Percentiles rank a stretch among this genome's conserved stretches.
Conservation (phyloP, 1,140 invertebrate genomes). For the Trachymyrmex septentrionalis region DNA sequence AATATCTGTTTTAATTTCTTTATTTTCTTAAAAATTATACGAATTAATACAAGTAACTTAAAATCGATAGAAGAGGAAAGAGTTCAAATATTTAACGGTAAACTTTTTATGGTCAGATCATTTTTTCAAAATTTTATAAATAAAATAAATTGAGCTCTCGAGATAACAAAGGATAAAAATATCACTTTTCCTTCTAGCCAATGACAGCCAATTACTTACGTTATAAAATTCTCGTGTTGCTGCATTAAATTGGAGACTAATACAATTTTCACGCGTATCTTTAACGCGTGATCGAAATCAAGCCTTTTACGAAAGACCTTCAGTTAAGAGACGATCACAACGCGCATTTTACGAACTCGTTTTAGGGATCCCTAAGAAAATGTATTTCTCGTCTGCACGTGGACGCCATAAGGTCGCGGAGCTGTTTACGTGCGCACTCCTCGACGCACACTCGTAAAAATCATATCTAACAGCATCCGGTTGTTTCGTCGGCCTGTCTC, state of each 20-base stretch:
- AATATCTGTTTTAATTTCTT: neutral
- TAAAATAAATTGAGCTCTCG: no score
- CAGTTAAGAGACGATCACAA: neutral
- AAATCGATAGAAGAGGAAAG: neutral
- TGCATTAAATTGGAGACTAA: neutral
- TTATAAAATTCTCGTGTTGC: slow-evolving; percentile 2
- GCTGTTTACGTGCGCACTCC: slow-evolving; percentile 50
- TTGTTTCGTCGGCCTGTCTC: slow-evolving; percentile 65
- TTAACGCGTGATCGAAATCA: neutral
- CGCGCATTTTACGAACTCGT: neutral
- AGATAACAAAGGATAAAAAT: no score
- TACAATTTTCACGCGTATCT: neutral
- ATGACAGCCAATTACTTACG: slow-evolving; percentile 2
- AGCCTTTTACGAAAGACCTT: neutral
- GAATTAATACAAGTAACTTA: neutral
- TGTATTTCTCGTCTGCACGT: slow-evolving; percentile 60
- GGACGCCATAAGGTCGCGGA: slow-evolving; percentile 70
- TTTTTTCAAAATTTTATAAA: no score
- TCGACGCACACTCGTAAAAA: slow-evolving; percentile 71
- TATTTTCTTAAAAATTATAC: neutral
- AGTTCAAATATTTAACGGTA: neutral
- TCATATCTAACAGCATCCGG: slow-evolving; percentile 81
- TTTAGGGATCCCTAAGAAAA: neutral
- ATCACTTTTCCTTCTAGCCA: neutral
- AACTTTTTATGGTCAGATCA: neutral